Evolutionary conservation across 1,140 invertebrate genomes (phyloP).

Genomic region (Rhyzopertha dominica): DNA sequence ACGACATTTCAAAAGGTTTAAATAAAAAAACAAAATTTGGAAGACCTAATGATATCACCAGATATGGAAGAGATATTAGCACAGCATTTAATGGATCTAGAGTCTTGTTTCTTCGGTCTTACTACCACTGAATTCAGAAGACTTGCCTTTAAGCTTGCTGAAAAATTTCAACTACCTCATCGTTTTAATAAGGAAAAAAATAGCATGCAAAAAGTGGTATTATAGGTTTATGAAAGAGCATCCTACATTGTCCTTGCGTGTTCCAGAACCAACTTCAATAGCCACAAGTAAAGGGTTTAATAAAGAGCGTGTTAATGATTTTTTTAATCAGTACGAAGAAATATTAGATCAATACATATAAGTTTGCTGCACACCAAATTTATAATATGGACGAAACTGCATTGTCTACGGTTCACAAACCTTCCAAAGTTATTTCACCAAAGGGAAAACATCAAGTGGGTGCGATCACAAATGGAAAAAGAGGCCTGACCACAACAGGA

Average conservation of each 20-base stretch:
- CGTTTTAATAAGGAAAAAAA: constrained; percentile 34
- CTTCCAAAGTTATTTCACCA: constrained; percentile 25
- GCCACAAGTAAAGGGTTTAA: constrained; percentile 42
- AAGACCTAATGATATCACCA: constrained; percentile 12
- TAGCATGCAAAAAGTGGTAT: constrained; percentile 45
- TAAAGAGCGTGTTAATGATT: constrained; percentile 32
- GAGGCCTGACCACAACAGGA: constrained; percentile 10
- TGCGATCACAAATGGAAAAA: constrained; percentile 9
- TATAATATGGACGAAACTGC: constrained; percentile 37
- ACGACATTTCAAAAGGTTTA: constrained; percentile 6
- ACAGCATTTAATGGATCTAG: constrained; percentile 14
- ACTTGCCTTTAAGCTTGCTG: constrained; percentile 33
- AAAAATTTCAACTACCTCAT: constrained; percentile 26
- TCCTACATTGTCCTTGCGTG: constrained; percentile 41
- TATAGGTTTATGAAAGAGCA: constrained; percentile 44
- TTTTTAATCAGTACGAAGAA: constrained; percentile 33
- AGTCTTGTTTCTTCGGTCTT: constrained; percentile 30
- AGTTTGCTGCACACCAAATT: constrained; percentile 30
- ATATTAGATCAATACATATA: constrained; percentile 32
- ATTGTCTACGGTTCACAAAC: constrained; percentile 31
- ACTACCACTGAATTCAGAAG: constrained; percentile 21
- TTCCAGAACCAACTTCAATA: constrained; percentile 45
- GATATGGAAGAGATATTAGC: constrained; percentile 8
- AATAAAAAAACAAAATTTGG: constrained; percentile 10
- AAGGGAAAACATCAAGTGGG: constrained; percentile 12